Evolutionary conservation across 2,888 invertebrate species (phyloP).

Genomic region (Netelia melanura): DNA sequence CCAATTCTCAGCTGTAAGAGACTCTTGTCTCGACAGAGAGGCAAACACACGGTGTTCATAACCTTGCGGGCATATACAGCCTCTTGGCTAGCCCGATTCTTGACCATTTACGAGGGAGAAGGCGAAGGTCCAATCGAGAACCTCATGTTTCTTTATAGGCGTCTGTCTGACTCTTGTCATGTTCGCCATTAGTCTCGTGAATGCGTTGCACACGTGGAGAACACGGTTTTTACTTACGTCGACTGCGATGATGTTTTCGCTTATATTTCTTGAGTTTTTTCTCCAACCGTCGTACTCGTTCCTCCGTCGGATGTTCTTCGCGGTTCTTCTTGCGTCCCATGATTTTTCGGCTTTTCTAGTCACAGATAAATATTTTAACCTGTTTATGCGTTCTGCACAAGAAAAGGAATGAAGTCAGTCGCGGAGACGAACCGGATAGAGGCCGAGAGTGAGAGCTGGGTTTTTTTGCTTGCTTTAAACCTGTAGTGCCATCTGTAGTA

Average conservation of each 20-base stretch:
- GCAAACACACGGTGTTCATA: conserved; percentile 11
- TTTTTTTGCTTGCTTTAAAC: too few species aligned
- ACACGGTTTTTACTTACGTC: conserved; percentile 20
- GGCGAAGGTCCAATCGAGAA: too few species aligned
- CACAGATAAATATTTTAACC: conserved; percentile 28
- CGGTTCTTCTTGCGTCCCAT: conserved; percentile 24
- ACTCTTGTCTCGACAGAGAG: conserved; percentile 23
- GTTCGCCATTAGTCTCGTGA: conserved; percentile 25
- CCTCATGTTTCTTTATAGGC: conserved; percentile 8
- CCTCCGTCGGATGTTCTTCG: conserved; percentile 17
- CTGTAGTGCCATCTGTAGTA: too few species aligned
- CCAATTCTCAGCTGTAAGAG: conserved; percentile 5
- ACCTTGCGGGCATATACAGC: conserved; percentile 7
- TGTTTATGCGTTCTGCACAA: conserved; percentile 40
- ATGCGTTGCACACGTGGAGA: conserved; percentile 9
- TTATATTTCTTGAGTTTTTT: conserved; percentile 18
- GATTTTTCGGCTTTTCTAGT: conserved; percentile 22
- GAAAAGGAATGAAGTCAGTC: too few species aligned
- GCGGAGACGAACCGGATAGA: too few species aligned
- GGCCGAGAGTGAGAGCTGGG: too few species aligned
- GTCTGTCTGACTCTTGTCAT: conserved; percentile 21
- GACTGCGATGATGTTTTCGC: conserved; percentile 26
- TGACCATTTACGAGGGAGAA: conserved; percentile 15
- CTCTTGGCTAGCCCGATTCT: conserved; percentile 14
- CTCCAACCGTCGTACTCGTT: conserved; percentile 14